A percentile compares a stretch with the other conserved stretches of the same genome.
Evolutionary conservation across 2,797 vertebrate species (phyloP).

Genomic region (Chelon labrosus): DNA sequence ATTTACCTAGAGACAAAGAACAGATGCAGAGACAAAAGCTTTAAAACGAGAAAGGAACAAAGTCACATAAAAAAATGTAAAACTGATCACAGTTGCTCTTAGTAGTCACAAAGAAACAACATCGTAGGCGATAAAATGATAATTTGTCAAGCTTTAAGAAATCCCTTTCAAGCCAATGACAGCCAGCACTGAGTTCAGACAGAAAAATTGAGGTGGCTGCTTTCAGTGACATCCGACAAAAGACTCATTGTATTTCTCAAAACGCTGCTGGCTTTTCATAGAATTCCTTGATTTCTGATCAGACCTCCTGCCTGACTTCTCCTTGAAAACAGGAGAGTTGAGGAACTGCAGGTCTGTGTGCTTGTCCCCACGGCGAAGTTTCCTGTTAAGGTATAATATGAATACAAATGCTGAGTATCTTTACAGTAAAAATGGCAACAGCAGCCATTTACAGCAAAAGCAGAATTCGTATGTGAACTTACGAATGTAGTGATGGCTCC

Average conservation of each 20-base stretch:
- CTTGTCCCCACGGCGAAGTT: constrained; percentile 95
- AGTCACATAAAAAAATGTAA: neutral
- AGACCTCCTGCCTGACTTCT: constrained; percentile 66
- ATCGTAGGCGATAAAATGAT: neutral
- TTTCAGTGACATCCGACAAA: constrained; percentile 85
- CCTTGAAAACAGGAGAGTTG: constrained; percentile 93
- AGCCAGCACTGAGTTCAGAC: neutral
- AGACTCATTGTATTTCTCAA: constrained; percentile 86
- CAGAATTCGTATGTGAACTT: constrained; percentile 50
- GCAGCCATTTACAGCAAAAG: neutral
- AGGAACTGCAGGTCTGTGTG: constrained; percentile 93
- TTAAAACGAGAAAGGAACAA: neutral
- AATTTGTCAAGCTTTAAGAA: neutral
- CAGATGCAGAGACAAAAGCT: neutral
- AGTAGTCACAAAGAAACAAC: constrained; percentile 10
- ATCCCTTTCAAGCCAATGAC: constrained; percentile 9
- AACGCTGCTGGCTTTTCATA: constrained; percentile 58
- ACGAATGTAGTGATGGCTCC: constrained; percentile 88
- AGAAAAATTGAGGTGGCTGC: neutral
- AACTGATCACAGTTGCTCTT: constrained; percentile 27
- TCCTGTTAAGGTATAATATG: constrained; percentile 79
- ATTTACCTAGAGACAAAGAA: neutral
- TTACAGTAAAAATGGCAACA: neutral
- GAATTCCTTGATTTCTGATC: constrained; percentile 73
- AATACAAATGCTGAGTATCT: constrained; percentile 3